Evolutionary conservation across 2,113 vertebrate genomes (phyloP), one percentile per base, ranked within the genome.

Genomic region (Pseudorasbora parva): DNA sequence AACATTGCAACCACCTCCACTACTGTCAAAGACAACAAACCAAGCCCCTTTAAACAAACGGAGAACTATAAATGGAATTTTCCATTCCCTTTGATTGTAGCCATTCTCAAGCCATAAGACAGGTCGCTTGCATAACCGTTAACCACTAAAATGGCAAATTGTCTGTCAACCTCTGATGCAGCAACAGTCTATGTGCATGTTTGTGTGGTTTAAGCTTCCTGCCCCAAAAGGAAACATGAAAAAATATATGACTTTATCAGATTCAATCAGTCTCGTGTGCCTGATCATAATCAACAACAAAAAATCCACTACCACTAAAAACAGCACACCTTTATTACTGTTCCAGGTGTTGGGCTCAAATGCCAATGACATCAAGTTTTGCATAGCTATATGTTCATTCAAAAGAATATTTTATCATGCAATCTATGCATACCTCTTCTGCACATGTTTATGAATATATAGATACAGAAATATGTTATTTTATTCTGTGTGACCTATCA

Each of bases 1-100:
- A 37, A 11, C 0, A 56, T 11, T 56, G 19, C 27, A 37, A 15
- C 17, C 27, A 75, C 4, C 19, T 21, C 9, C 17, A 56, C 19
- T n/a, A 11, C 5, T 12, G 49, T 75, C 73, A 37, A 37, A n/a
- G 2, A 1, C 1, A 56, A n/a, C 37, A 76, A 66, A 64, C 43
- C 8, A n/a, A 25, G 82, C 33, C 33, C 66, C 33, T 57, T 30
- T n/a, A 83, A 83, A 33, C 25, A 41, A 81, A 41, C 7, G 57
- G 45, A 12, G 15, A 37, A 77, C 73, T 56, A 4, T 30, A 77
- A 84, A 77, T 56, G 25, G 49, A 86, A 41, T 41, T 71, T 84
- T 77, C 82, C 60, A 49, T 86, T 17, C 59, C 21, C 59, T 56
- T 64, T 81, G 33, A 15, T 19, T 66, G 78, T 0, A 45, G 78